A percentile compares a stretch with the other conserved stretches of the same genome.
Conservation (phyloP, 2,888 invertebrate genomes). For the Malthinus flaveolus region DNA sequence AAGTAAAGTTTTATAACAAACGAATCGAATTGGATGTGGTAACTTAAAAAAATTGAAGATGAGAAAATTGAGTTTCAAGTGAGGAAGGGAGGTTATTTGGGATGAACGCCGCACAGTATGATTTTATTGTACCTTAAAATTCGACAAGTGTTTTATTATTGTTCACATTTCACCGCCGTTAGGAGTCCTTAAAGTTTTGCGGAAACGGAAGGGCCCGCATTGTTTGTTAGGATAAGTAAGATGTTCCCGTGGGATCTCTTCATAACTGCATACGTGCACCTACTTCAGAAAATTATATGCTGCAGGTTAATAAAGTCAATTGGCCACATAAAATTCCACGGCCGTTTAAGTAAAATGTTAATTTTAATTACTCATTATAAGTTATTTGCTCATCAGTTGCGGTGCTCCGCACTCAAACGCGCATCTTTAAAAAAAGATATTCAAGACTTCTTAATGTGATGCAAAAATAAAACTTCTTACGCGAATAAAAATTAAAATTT, state of each 20-base stretch:
- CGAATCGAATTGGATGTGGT: too few species aligned
- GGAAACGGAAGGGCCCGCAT: slow-evolving; percentile 43
- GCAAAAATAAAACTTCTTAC: too few species aligned
- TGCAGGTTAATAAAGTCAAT: slow-evolving; percentile 9
- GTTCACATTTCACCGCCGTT: slow-evolving; percentile 19
- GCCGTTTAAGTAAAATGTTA: background rate
- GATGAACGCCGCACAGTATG: slow-evolving; percentile 19
- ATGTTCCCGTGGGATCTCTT: slow-evolving; percentile 37
- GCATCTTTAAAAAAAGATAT: too few species aligned
- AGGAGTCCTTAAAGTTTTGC: slow-evolving; percentile 28
- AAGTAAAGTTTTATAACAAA: background rate
- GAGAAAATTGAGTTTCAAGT: background rate
- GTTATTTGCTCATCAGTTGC: background rate
- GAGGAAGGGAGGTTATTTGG: slow-evolving; percentile 9
- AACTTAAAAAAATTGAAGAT: background rate
- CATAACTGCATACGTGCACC: slow-evolving; percentile 7
- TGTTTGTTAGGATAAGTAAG: slow-evolving; percentile 26
- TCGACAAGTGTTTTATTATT: slow-evolving; percentile 14
- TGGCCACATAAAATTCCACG: background rate
- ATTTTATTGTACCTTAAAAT: slow-evolving; percentile 20
- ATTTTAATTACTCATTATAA: background rate
- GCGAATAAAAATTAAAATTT: background rate
- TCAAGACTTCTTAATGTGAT: too few species aligned
- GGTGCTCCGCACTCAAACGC: background rate
- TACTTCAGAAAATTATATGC: slow-evolving; percentile 10